These are phyloP conservation scores for Drosophila ustulata DNA, from an alignment of 2,888 invertebrate genomes.

Conservation along the genomic window DNA sequence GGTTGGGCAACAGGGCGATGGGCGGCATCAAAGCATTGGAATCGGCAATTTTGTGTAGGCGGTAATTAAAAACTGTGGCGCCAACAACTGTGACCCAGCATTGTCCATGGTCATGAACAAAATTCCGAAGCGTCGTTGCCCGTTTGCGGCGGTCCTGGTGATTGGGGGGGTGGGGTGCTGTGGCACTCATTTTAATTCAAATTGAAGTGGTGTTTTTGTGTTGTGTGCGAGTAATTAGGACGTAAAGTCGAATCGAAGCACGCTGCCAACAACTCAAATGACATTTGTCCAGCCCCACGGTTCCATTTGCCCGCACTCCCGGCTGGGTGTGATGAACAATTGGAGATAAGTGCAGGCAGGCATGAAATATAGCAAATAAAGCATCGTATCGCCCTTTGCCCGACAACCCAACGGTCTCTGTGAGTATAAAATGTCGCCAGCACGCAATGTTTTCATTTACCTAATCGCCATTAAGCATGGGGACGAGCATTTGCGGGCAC, in stretches of 20 bases:
- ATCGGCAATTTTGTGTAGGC: slow-evolving; percentile 72
- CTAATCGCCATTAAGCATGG: slow-evolving; percentile 73
- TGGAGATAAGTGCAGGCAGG: slow-evolving; percentile 79
- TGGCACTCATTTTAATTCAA: slow-evolving; percentile 73
- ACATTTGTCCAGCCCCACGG: slow-evolving; percentile 56
- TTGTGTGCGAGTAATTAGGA: slow-evolving; percentile 77
- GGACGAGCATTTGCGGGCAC: slow-evolving; percentile 50
- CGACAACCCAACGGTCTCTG: background rate
- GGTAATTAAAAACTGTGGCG: slow-evolving; percentile 76
- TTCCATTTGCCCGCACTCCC: slow-evolving; percentile 3
- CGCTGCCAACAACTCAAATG: slow-evolving; percentile 60
- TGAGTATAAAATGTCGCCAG: slow-evolving; percentile 71
- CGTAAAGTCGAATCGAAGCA: slow-evolving; percentile 73
- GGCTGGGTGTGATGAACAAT: slow-evolving; percentile 70
- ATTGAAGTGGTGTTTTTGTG: slow-evolving; percentile 76
- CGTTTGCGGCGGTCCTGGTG: background rate
- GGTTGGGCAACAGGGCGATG: slow-evolving; percentile 40
- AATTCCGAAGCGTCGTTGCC: slow-evolving; percentile 16
- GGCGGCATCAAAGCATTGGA: slow-evolving; percentile 34
- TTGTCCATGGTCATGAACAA: slow-evolving; percentile 11
- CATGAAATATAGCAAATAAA: slow-evolving; percentile 79
- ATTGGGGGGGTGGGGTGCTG: background rate
- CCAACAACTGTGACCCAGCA: slow-evolving; percentile 73
- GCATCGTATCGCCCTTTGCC: slow-evolving; percentile 30
- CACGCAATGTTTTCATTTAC: slow-evolving; percentile 80